Conservation (phyloP, 2,888 invertebrate species). For the Trypoxylon attenuatum region DNA sequence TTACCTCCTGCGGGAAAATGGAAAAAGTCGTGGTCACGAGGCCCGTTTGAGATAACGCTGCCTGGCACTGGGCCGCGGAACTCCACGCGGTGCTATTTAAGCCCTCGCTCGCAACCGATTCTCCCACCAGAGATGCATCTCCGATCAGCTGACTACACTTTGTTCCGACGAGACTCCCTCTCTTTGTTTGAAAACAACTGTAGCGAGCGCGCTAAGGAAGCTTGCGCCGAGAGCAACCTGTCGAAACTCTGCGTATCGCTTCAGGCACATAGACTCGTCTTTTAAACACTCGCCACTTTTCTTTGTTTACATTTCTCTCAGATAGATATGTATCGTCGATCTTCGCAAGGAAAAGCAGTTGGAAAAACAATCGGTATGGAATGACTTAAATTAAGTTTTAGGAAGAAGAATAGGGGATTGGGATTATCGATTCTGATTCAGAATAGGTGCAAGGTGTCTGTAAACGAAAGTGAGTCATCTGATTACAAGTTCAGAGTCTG, state of each 20-base stretch:
- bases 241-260: conserved; percentile 36
- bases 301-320: no score
- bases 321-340: no score
- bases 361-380: no score
- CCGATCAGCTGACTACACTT: conserved; percentile 71
- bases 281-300: no score
- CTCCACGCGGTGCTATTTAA: conserved; percentile 71
- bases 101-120: conserved; percentile 62
- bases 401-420: no score
- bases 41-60: conserved; percentile 58
- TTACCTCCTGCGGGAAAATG: background rate
- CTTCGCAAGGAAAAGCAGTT: no score
- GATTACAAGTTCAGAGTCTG: conserved; percentile 14
- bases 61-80: conserved; percentile 66
- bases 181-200: conserved; percentile 71
- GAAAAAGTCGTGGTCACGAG: conserved; percentile 28
- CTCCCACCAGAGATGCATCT: conserved; percentile 61
- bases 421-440: no score
- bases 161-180: conserved; percentile 57
- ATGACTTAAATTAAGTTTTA: no score
- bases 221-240: conserved; percentile 41
- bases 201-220: no score
- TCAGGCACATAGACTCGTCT: conserved; percentile 6
- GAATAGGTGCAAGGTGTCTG: conserved; percentile 7
- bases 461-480: conserved; percentile 19